These are phyloP conservation scores for Cryptoprocta ferox DNA, from an alignment of 2,797 vertebrate genomes.

Conservation along the genomic window DNA sequence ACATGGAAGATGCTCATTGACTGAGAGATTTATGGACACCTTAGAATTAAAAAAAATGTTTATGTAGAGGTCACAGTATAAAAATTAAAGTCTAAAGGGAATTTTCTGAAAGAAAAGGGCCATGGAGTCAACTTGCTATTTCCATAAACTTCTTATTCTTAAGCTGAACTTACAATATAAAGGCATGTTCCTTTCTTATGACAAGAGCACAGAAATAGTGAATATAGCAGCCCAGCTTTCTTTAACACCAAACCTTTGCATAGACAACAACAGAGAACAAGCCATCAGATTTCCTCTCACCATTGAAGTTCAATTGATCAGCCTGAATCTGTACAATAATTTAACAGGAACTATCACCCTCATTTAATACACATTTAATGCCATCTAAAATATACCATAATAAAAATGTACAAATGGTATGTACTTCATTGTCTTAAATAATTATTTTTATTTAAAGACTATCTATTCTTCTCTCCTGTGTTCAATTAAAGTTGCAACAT, in stretches of 20 bases:
- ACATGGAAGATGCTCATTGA: background rate
- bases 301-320: background rate
- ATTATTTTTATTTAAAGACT: background rate
- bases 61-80: background rate
- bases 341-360: background rate
- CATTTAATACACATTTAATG: background rate
- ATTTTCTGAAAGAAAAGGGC: background rate
- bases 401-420: background rate
- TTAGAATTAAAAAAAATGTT: background rate
- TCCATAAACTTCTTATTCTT: background rate
- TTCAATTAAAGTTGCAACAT: background rate
- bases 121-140: background rate
- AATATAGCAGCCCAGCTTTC: background rate
- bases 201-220: background rate
- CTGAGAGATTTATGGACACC: background rate
- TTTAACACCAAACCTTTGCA: background rate
- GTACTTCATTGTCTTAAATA: background rate
- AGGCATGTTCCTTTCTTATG: background rate
- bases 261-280: background rate
- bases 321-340: background rate
- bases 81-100: background rate
- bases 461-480: background rate
- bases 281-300: background rate
- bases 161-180: background rate
- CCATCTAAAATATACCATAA: background rate